Base-by-base conservation (phyloP, 2,888 invertebrate species). In the Rhimphoctona megacephalus region DNA sequence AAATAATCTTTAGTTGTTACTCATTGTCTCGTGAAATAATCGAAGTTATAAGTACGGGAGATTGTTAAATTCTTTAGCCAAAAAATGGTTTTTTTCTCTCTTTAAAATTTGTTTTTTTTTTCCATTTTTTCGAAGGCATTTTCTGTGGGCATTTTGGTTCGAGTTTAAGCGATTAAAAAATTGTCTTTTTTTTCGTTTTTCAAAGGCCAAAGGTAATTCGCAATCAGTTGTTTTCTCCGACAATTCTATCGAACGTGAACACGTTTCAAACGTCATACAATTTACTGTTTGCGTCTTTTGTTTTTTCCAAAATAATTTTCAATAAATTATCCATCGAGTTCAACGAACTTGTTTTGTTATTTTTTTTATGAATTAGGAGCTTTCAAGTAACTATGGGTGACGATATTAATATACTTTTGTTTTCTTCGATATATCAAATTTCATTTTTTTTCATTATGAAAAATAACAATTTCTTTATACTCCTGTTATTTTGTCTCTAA, bases 391-490 rank as follows among this genome's bases (percentile, higher is more conserved):
- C 93, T 93, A 93, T 90, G 91, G 90, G 90, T 92, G 92, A 91
- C 92, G 92, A 84, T 86, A 81, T 86, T 70, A 61, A 77, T 92
- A 91, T 91, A 86, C 90, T 85, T 77, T 83, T 84, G 85, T 86
- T 83, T 85, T 87, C 87, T 90, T 90, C 88, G 90, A 92, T 92
- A 92, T 92, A 92, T 92, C 90, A 92, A 91, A 92, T 89, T 90
- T 92, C 90, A 91, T 86, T 89, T 90, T 89, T 90, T 89, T 92
- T 93, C 91, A 86, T 93, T 94, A 94, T 93, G 93, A 94, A 94
- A 94, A 94, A 94, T 94, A 94, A 94, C 94, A 94, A 94, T 93
- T 94, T 93, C 90, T 93, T 92, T 92, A 92, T 92, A 93, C 88
- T 91, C 91, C 69, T 69, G 36, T 72, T 39, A 69, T 52, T 79